phyloP scores from a whole-genome alignment of 2,113 vertebrate genomes.

The Poicephalus gulielmi region DNA sequence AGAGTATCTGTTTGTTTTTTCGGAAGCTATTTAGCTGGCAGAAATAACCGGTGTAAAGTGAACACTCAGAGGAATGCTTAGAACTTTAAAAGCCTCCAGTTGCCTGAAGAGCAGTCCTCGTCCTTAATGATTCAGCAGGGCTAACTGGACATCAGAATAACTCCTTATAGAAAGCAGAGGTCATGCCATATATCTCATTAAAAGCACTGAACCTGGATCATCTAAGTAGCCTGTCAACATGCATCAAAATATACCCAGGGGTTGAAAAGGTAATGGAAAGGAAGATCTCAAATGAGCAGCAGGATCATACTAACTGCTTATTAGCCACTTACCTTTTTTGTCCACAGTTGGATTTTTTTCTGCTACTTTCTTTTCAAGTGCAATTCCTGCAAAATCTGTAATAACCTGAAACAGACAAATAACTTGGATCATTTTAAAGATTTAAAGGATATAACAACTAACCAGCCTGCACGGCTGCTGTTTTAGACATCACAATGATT shows the following conservation, averaged over 20 bases:
- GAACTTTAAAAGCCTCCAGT: constrained; percentile 3
- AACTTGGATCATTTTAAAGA: not conserved
- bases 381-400: constrained; percentile 81
- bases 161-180: not conserved
- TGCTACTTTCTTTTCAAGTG: constrained; percentile 68
- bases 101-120: not conserved
- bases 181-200: not conserved
- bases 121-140: not conserved
- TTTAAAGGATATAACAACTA: not conserved
- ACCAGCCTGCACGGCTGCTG: not conserved
- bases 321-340: constrained; percentile 62
- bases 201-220: not conserved
- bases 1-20: not conserved
- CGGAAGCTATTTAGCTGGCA: not conserved
- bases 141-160: not conserved
- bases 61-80: not conserved
- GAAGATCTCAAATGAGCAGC: not conserved
- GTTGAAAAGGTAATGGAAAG: not conserved
- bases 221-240: not conserved
- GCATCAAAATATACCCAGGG: not conserved
- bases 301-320: not conserved
- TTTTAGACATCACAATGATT: not conserved
- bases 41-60: constrained; percentile 11
- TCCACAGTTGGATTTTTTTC: constrained; percentile 51
- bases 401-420: constrained; percentile 68